A percentile compares a stretch with the other conserved stretches of the same genome.
Evolutionary conservation across 2,888 invertebrate species (phyloP).

Genomic region (Agrypnus murinus): DNA sequence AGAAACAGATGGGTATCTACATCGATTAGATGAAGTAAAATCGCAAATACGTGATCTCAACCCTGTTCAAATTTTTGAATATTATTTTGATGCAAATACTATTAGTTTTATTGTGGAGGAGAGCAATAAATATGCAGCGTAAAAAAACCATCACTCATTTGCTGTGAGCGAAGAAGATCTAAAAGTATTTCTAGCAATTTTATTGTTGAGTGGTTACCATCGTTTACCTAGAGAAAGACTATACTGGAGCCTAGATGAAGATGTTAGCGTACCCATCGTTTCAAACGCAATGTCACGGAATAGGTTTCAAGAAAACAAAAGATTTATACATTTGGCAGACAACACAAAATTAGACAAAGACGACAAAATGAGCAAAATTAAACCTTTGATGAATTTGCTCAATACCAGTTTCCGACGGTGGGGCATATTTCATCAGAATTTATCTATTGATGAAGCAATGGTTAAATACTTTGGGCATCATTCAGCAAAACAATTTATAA

Average conservation of each 20-base stretch:
- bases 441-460: conserved; percentile 58
- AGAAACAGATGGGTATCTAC: too few relatives aligned
- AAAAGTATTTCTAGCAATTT: conserved; percentile 48
- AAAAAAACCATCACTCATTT: conserved; percentile 25
- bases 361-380: conserved; percentile 41
- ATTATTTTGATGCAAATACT: too few relatives aligned
- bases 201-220: conserved; percentile 61
- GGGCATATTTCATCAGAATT: conserved; percentile 54
- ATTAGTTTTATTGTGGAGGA: too few relatives aligned
- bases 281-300: conserved; percentile 56
- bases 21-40: too few relatives aligned
- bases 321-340: conserved; percentile 17
- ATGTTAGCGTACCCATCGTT: conserved; percentile 59
- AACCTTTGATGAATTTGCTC: conserved; percentile 43
- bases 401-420: conserved; percentile 54
- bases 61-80: too few relatives aligned
- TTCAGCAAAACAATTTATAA: conserved; percentile 58
- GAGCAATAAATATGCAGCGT: too few relatives aligned
- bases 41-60: too few relatives aligned
- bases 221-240: conserved; percentile 59
- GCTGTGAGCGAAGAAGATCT: conserved; percentile 24
- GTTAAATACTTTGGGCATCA: conserved; percentile 58
- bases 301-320: conserved; percentile 55
- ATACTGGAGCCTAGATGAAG: conserved; percentile 62
- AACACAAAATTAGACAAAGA: conserved; percentile 29